Conservation (phyloP, 2,113 vertebrate species). For the Gallinago undulata region DNA sequence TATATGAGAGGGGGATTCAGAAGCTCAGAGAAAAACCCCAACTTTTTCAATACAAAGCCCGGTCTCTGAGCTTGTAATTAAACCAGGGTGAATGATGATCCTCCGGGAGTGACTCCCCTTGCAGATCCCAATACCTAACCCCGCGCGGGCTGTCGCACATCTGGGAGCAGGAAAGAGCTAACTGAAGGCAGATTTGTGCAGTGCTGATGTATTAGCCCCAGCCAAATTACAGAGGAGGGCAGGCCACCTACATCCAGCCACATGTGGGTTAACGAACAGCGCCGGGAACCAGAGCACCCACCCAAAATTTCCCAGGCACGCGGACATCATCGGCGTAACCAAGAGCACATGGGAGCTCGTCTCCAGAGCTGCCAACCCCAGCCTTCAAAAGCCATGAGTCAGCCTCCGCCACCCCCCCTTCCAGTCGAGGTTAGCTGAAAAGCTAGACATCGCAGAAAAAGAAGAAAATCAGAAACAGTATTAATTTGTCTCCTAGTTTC, state of each 20-base stretch:
- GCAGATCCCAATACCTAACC: neutral
- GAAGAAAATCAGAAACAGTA: neutral
- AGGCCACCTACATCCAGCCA: conserved; percentile 33
- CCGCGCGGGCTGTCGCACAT: neutral
- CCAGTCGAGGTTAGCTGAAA: neutral
- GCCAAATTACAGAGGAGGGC: neutral
- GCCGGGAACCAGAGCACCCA: neutral
- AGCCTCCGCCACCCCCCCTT: neutral
- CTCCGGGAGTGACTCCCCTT: neutral
- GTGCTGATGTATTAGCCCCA: neutral
- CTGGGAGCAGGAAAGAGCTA: neutral
- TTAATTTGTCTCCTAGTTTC: neutral
- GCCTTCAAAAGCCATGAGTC: neutral
- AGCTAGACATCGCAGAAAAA: neutral
- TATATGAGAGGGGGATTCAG: neutral
- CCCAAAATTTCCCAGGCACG: neutral
- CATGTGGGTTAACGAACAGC: neutral
- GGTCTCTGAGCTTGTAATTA: neutral
- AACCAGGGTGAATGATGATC: neutral
- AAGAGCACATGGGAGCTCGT: conserved; percentile 5
- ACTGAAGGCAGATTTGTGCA: neutral
- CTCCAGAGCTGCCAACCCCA: neutral
- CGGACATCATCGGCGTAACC: neutral
- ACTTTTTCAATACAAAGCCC: neutral
- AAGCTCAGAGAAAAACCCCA: neutral